Percentiles rank a stretch among this genome's conserved stretches.
Conservation (phyloP, 1,140 invertebrate species). For the Nautilus pompilius region DNA sequence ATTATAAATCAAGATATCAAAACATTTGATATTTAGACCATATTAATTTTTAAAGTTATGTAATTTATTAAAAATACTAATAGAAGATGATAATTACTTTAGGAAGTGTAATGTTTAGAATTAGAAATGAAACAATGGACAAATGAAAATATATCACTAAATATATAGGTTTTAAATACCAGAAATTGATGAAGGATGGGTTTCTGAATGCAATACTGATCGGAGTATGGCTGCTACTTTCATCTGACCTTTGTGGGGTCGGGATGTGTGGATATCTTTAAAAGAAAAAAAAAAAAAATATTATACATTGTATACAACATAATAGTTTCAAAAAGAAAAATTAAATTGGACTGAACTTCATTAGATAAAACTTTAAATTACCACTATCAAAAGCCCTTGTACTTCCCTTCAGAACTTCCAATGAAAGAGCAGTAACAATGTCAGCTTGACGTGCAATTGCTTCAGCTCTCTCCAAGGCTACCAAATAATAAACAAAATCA, state of each 20-base stretch:
- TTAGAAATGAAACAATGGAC: too few relatives aligned
- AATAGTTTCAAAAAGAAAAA: too few relatives aligned
- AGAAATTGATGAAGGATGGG: constrained; percentile 70
- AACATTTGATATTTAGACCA: too few relatives aligned
- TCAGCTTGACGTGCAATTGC: constrained; percentile 68
- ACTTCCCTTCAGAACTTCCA: constrained; percentile 73
- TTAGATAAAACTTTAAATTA: constrained; percentile 46
- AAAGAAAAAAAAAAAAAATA: constrained; percentile 12
- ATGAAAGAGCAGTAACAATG: constrained; percentile 68
- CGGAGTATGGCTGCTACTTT: constrained; percentile 65
- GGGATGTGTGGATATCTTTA: constrained; percentile 66
- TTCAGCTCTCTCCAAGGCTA: constrained; percentile 65
- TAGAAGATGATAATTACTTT: too few relatives aligned
- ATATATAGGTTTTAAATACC: constrained; percentile 58
- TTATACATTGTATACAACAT: too few relatives aligned
- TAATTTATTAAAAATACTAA: too few relatives aligned
- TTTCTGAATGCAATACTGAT: constrained; percentile 67
- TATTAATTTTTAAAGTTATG: too few relatives aligned
- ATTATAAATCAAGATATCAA: too few relatives aligned
- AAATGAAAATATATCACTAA: too few relatives aligned
- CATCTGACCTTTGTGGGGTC: constrained; percentile 69
- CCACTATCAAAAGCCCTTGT: constrained; percentile 69
- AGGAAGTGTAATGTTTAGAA: too few relatives aligned
- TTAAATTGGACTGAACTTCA: too few relatives aligned
- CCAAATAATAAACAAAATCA: too few relatives aligned